These are phyloP conservation scores for Pogoniulus pusillus DNA, from an alignment of 2,797 vertebrate species.

Conservation along the genomic window DNA sequence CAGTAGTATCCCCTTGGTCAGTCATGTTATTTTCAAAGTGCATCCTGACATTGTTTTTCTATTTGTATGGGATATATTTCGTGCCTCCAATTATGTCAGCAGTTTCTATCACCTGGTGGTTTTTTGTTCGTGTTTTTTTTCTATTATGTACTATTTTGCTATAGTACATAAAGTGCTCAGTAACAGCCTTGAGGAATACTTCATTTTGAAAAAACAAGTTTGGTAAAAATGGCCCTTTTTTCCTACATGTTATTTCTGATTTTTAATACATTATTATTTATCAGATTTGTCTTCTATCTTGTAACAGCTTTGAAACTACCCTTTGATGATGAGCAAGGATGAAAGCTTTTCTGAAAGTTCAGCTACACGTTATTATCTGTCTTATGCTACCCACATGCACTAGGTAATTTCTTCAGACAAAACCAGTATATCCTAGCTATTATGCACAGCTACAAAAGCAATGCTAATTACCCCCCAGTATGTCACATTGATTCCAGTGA, in stretches of 20 bases:
- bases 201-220: neutral
- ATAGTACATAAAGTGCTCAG: neutral
- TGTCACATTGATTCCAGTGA: neutral
- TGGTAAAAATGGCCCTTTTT: neutral
- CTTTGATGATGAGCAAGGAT: neutral
- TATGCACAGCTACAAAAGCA: neutral
- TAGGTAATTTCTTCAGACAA: neutral
- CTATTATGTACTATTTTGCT: neutral
- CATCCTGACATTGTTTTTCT: neutral
- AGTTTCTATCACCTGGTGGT: neutral
- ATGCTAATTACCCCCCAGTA: neutral
- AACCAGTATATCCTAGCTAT: neutral
- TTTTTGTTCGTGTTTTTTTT: too few species aligned
- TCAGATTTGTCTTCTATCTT: neutral
- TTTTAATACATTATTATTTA: neutral
- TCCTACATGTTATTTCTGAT: neutral
- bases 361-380: neutral
- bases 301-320: neutral
- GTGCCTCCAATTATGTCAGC: rapidly evolving
- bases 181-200: neutral
- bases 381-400: neutral
- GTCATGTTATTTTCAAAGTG: neutral
- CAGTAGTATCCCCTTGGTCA: neutral
- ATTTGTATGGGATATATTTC: neutral
- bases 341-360: neutral